phyloP scores from a whole-genome alignment of 2,113 vertebrate genomes.

The Emydocephalus ijimae region DNA sequence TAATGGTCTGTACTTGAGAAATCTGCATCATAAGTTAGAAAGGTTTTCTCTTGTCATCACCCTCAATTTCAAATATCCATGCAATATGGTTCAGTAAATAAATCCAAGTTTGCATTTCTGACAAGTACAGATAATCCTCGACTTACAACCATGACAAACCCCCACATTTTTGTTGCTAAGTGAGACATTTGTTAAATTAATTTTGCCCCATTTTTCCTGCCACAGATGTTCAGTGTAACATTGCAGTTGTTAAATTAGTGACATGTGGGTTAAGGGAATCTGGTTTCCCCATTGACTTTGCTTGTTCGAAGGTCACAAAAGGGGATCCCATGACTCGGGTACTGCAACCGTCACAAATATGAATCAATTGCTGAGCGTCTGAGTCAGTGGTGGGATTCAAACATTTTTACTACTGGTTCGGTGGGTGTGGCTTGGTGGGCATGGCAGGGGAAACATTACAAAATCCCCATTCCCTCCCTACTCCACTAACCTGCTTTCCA shows the following conservation, averaged over 20 bases:
- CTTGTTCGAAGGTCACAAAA: background rate
- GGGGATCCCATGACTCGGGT: background rate
- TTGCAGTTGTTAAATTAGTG: background rate
- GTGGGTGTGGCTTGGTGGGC: too few relatives aligned
- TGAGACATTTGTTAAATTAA: too few relatives aligned
- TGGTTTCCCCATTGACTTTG: too few relatives aligned
- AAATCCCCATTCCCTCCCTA: too few relatives aligned
- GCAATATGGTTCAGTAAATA: background rate
- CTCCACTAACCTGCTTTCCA: too few relatives aligned
- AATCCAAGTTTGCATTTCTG: background rate
- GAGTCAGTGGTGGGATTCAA: too few relatives aligned
- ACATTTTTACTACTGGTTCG: too few relatives aligned
- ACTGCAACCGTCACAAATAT: background rate
- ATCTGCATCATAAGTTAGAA: background rate
- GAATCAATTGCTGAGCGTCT: background rate
- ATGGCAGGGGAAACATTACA: too few relatives aligned
- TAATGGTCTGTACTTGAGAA: slow-evolving; percentile 2
- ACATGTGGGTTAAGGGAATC: background rate
- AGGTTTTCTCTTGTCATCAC: background rate
- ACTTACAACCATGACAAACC: too few relatives aligned
- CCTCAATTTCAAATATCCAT: background rate
- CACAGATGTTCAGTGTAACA: too few relatives aligned
- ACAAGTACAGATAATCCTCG: background rate
- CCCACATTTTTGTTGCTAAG: too few relatives aligned
- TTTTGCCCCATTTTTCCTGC: too few relatives aligned